Base-by-base conservation (phyloP, 1,140 invertebrate species). In the Euura saliciscinereae region DNA sequence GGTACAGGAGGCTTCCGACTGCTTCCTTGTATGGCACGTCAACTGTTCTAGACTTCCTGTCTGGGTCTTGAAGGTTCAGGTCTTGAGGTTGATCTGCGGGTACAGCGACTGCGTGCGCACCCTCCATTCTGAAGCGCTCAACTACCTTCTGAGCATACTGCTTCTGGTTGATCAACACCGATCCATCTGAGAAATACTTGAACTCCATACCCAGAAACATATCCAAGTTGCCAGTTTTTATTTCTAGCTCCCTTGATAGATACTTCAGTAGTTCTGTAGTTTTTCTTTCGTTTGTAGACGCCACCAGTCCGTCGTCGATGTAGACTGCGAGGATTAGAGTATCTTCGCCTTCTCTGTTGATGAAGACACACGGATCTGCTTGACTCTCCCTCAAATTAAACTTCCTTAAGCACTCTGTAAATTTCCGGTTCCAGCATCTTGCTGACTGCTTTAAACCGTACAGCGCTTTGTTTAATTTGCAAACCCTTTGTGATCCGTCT, bases 281-380 rank as follows among this genome's bases (percentile, higher is more conserved):
- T 59, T 66, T 73, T 6, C 73, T 67, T 70, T 75, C 43, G 44
- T 46, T 69, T 44, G 44, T 72, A 13, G 77, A 78, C 11, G 79
- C 73, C 28, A 86, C 66, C 0, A 87, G 68, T n/a, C 84, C 85
- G 80, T 89, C 88, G 78, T 89, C 88, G 6, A 89, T 86, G 83
- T 89, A 88, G 2, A 88, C 76, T 6, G 79, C 80, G 0, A 89
- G 45, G 45, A 87, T 77, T 3, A 84, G 74, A 73, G 79, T 78
- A 43, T 70, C 65, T 65, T 59, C 71, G 10, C 80, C 73, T 7
- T 77, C 64, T 44, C 45, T 68, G 6, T 75, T 8, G 2, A 45
- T 6, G 43, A 71, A 73, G 10, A 74, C 68, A 64, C 77, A 77
- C 2, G 75, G 74, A 51, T 78, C 78, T 43, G 64, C 69, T 42